phyloP scores from a whole-genome alignment of 2,888 invertebrate species.

The Drosophila atripex region DNA sequence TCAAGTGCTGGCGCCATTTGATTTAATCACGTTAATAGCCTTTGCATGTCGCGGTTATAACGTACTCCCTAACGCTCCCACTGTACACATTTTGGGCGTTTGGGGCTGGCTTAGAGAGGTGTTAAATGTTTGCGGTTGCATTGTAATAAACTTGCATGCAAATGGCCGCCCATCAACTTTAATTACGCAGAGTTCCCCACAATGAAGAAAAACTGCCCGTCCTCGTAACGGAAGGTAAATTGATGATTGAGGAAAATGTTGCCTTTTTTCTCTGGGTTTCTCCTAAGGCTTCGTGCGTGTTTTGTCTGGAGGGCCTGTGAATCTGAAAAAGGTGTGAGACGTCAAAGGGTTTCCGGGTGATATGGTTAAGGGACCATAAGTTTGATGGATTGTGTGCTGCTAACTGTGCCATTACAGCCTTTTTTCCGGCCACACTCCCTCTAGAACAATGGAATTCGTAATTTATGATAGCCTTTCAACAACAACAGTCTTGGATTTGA shows the following conservation, averaged over 20 bases:
- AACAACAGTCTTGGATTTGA: not conserved
- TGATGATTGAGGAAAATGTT: slow-evolving; percentile 42
- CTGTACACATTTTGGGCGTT: slow-evolving; percentile 1
- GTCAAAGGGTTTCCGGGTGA: slow-evolving; percentile 27
- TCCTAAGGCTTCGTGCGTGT: slow-evolving; percentile 8
- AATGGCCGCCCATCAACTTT: slow-evolving; percentile 49
- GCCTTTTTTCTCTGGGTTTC: not conserved
- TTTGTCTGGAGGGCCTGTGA: slow-evolving; percentile 6
- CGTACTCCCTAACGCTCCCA: not conserved
- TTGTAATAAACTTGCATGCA: slow-evolving; percentile 53
- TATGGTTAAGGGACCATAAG: slow-evolving; percentile 12
- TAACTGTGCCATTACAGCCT: slow-evolving; percentile 1
- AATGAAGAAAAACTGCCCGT: slow-evolving; percentile 48
- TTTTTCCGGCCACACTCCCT: not conserved
- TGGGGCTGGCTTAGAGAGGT: slow-evolving; percentile 55
- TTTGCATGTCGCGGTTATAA: slow-evolving; percentile 66
- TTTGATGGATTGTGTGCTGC: slow-evolving; percentile 12
- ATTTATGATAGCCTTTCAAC: slow-evolving; percentile 13
- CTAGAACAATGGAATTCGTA: not conserved
- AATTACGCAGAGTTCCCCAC: slow-evolving; percentile 32
- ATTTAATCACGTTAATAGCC: slow-evolving; percentile 79
- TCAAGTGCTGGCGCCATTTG: slow-evolving; percentile 51
- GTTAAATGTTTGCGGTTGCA: slow-evolving; percentile 67
- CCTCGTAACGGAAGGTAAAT: slow-evolving; percentile 32
- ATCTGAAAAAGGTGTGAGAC: slow-evolving; percentile 30